These are phyloP conservation scores for Ammospiza nelsoni DNA, from an alignment of 2,113 vertebrate genomes.

Conservation along the genomic window DNA sequence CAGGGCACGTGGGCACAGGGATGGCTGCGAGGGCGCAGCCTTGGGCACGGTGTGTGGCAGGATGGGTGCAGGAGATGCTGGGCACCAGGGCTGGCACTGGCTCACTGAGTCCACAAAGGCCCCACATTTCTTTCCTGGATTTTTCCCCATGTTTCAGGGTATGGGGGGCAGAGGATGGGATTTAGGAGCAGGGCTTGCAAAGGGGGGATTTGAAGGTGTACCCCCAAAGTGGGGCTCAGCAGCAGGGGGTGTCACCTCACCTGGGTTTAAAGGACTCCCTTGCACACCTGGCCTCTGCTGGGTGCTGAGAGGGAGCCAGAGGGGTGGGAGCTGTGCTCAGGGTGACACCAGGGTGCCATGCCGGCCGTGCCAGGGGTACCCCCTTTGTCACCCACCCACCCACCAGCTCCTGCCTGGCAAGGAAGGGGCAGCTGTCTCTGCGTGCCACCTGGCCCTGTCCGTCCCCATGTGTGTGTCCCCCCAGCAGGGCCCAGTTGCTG, in stretches of 20 bases:
- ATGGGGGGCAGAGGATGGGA: fast-evolving
- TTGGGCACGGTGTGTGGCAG: background rate
- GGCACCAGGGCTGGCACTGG: background rate
- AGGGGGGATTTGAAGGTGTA: background rate
- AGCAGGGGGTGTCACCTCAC: fast-evolving
- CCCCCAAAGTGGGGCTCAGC: background rate
- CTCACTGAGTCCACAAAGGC: background rate
- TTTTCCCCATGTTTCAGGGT: background rate
- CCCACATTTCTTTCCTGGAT: background rate
- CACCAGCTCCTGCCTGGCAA: background rate
- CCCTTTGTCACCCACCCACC: background rate
- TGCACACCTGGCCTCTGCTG: background rate
- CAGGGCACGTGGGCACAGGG: background rate
- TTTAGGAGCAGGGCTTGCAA: fast-evolving
- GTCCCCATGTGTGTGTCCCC: background rate
- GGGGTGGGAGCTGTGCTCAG: background rate
- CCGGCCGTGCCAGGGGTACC: background rate
- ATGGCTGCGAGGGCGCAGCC: background rate
- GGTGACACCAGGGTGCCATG: background rate
- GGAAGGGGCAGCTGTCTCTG: background rate
- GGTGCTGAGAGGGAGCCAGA: background rate
- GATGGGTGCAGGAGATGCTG: background rate
- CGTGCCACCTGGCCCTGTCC: conserved; percentile 52
- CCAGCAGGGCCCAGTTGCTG: conserved; percentile 26
- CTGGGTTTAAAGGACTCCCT: background rate